Evolutionary conservation across 2,888 invertebrate species (phyloP).

Genomic region (Oscheius sp.): DNA sequence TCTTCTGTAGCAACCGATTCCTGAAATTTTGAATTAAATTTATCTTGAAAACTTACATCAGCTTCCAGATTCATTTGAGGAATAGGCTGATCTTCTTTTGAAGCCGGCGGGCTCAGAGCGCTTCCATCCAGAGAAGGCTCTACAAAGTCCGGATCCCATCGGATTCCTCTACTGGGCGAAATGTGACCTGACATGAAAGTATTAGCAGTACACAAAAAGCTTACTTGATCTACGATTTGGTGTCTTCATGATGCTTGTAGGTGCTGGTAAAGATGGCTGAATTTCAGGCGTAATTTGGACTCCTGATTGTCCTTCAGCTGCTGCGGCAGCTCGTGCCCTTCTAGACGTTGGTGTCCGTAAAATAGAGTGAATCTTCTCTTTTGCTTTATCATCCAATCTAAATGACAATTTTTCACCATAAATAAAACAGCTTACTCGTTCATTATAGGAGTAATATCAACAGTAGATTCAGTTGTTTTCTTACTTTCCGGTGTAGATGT

Average conservation of each 20-base stretch:
- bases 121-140: slow-evolving; percentile 9
- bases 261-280: neutral
- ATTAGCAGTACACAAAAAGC: neutral
- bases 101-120: no score
- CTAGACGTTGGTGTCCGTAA: slow-evolving; percentile 21
- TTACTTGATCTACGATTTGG: slow-evolving; percentile 14
- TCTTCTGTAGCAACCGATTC: no score
- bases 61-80: no score
- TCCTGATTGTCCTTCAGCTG: slow-evolving; percentile 25
- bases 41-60: no score
- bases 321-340: slow-evolving; percentile 23
- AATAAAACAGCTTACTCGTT: neutral
- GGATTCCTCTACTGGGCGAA: slow-evolving; percentile 20
- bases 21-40: no score
- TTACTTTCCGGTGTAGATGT: neutral
- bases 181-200: neutral
- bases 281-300: slow-evolving; percentile 16
- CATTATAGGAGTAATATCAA: neutral
- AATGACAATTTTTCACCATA: neutral
- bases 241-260: slow-evolving; percentile 25
- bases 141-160: slow-evolving; percentile 28
- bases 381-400: slow-evolving; percentile 17
- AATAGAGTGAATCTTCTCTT: slow-evolving; percentile 8
- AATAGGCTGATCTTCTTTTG: no score
- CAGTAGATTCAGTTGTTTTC: neutral